Conservation (phyloP, 2,797 vertebrate genomes). For the Borostomias antarcticus region DNA sequence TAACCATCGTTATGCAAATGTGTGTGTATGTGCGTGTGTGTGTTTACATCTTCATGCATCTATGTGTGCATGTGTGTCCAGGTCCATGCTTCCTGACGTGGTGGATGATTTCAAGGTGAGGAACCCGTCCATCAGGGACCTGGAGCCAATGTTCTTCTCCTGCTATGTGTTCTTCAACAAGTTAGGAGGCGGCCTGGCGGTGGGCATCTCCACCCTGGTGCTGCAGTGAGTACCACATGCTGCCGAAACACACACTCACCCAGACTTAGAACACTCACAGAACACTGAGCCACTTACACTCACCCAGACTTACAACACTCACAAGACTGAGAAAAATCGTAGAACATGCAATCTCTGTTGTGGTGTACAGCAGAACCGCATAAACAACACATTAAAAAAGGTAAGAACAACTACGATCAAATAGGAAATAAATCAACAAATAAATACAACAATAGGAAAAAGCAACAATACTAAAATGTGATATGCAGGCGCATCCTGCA, state of each 20-base stretch:
- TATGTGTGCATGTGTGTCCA: conserved; percentile 32
- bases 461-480: too few relatives aligned
- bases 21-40: neutral
- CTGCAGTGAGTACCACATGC: conserved; percentile 56
- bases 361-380: neutral
- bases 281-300: neutral
- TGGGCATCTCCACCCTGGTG: conserved; percentile 62
- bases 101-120: conserved; percentile 72
- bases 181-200: conserved; percentile 62
- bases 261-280: neutral
- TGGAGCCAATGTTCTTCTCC: conserved; percentile 73
- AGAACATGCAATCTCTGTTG: too few relatives aligned
- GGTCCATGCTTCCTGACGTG: conserved; percentile 72
- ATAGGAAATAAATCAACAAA: too few relatives aligned
- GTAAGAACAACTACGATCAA: too few relatives aligned
- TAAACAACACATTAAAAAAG: neutral
- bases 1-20: neutral
- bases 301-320: neutral
- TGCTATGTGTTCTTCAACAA: conserved; percentile 76
- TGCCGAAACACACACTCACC: too few relatives aligned
- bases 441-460: too few relatives aligned
- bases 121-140: conserved; percentile 58
- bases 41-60: too few relatives aligned
- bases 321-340: too few relatives aligned
- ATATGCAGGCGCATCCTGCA: too few relatives aligned